Evolutionary conservation across 1,140 invertebrate species (phyloP).

Genomic region (Sitophilus oryzae): DNA sequence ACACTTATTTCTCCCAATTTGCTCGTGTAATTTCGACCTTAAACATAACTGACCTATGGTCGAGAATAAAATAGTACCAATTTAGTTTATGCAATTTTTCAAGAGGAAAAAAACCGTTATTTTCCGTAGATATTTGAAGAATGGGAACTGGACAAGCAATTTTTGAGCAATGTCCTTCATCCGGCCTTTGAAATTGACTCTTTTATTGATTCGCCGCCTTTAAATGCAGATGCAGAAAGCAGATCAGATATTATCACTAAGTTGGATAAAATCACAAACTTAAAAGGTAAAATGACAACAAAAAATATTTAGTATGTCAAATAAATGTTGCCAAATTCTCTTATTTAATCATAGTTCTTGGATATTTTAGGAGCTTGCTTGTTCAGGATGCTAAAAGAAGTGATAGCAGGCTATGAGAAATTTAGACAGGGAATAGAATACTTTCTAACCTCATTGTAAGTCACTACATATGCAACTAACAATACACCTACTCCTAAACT

Average conservation of each 20-base stretch:
- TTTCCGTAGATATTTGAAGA: slow-evolving; percentile 11
- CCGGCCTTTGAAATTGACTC: not conserved
- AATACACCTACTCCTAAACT: not conserved
- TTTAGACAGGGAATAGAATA: not conserved
- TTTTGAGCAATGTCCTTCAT: not conserved
- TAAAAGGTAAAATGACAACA: not conserved
- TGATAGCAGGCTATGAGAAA: not conserved
- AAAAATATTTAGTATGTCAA: not conserved
- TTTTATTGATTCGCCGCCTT: not conserved
- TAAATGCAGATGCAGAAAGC: not conserved
- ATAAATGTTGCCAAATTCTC: too few relatives aligned
- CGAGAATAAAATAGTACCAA: not conserved
- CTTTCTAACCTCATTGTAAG: not conserved
- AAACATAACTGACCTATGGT: not conserved
- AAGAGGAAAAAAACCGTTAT: not conserved
- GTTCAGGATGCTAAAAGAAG: not conserved
- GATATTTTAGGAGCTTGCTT: not conserved
- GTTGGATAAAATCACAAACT: not conserved
- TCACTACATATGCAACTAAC: not conserved
- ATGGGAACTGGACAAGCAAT: slow-evolving; percentile 41
- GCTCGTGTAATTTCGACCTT: not conserved
- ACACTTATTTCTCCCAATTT: not conserved
- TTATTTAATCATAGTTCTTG: too few relatives aligned
- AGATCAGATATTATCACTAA: not conserved
- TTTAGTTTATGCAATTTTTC: not conserved